phyloP scores from a whole-genome alignment of 2,113 vertebrate species.

The Pomatostomus ruficeps region DNA sequence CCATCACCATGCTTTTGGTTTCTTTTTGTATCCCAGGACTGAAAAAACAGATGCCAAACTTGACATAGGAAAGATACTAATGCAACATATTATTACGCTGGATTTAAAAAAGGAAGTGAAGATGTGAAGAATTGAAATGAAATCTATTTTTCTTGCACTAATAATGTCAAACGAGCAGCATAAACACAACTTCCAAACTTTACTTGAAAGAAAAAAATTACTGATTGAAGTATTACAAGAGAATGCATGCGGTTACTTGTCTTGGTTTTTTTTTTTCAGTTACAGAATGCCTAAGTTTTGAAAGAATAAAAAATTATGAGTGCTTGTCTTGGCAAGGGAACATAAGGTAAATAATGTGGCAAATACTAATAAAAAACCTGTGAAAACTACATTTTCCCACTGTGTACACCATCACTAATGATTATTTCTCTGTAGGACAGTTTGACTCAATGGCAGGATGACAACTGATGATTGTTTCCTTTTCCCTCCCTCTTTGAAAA shows the following conservation, averaged over 20 bases:
- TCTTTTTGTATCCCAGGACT: not conserved
- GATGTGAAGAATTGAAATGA: not conserved
- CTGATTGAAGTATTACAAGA: not conserved
- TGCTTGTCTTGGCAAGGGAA: not conserved
- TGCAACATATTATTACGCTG: not conserved
- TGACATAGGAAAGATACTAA: not conserved
- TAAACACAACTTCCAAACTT: not conserved
- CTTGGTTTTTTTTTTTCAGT: no score
- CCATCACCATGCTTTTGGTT: not conserved
- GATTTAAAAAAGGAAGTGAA: not conserved
- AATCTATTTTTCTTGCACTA: not conserved
- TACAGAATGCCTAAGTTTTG: not conserved
- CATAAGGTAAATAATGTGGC: not conserved
- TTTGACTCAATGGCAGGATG: not conserved
- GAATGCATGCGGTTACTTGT: not conserved
- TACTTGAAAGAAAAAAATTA: not conserved
- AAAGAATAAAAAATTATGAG: not conserved
- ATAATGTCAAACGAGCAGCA: not conserved
- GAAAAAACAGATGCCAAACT: not conserved
- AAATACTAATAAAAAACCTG: not conserved
- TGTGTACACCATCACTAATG: not conserved
- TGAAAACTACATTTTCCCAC: not conserved
- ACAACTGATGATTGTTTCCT: not conserved
- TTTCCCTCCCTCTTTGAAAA: not conserved
- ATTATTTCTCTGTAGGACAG: not conserved